These are phyloP conservation scores for Campoplex capitator DNA, from an alignment of 2,888 invertebrate species.

Conservation along the genomic window DNA sequence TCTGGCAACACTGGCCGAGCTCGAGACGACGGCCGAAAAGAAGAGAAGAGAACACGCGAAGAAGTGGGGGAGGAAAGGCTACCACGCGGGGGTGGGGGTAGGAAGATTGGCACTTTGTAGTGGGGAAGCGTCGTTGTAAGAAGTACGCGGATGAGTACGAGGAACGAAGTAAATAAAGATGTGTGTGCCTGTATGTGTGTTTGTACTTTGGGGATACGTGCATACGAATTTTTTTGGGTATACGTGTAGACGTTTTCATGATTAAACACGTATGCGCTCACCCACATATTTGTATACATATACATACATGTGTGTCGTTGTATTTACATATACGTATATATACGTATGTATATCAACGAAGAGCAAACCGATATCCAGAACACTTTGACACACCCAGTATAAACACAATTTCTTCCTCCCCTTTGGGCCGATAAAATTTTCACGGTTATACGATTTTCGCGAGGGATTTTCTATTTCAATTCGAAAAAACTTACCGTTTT, in stretches of 20 bases:
- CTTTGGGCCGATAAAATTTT: neutral
- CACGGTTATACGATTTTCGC: neutral
- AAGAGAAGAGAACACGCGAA: slow-evolving; percentile 22
- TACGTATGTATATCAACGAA: slow-evolving; percentile 23
- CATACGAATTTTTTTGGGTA: slow-evolving; percentile 26
- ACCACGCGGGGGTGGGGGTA: slow-evolving; percentile 56
- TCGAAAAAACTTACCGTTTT: slow-evolving; percentile 65
- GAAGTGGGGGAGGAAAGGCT: slow-evolving; percentile 55
- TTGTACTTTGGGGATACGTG: slow-evolving; percentile 41
- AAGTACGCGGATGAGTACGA: slow-evolving; percentile 27
- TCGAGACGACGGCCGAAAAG: slow-evolving; percentile 25
- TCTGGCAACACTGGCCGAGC: slow-evolving; percentile 26
- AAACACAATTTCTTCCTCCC: slow-evolving; percentile 72
- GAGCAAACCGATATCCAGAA: slow-evolving; percentile 57
- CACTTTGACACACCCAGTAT: slow-evolving; percentile 81
- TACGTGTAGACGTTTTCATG: slow-evolving; percentile 44
- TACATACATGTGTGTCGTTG: neutral
- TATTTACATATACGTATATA: neutral
- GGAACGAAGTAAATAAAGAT: slow-evolving; percentile 26
- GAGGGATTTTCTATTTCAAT: neutral
- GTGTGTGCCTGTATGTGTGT: slow-evolving; percentile 16
- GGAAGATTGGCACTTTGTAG: slow-evolving; percentile 42
- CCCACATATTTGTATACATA: slow-evolving; percentile 38
- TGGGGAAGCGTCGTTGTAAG: slow-evolving; percentile 59
- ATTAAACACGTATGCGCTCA: slow-evolving; percentile 40